Evolutionary conservation across 2,797 vertebrate species (phyloP), one percentile per base, ranked within the genome.

Genomic region (Amphiprion clarkii): DNA sequence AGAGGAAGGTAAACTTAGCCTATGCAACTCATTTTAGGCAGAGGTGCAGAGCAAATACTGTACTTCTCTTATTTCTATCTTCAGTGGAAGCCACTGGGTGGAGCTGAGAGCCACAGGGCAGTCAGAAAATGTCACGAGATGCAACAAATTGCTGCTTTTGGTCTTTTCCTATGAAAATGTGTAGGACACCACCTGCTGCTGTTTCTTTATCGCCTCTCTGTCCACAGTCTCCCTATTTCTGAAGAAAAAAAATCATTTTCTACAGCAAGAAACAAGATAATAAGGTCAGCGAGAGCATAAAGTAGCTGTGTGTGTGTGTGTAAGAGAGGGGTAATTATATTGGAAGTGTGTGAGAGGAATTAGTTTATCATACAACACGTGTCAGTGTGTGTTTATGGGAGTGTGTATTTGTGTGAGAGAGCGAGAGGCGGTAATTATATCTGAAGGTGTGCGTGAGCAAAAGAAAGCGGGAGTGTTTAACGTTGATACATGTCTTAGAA

Each of bases 301-400:
- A 36, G 39, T 48, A 42, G 19, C 42, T 60, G 53, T 46, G 13
- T 63, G 52, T 66, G 52, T 66, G 46, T 6, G 31, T 29, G 9
- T 7, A 17, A 44, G 16, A 23, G 27, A 58, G 33, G 17, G 42
- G 46, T 73, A 68, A 67, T 73, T 63, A 29, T 9, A 59, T 59
- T 51, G 25, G 55, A 56, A 48, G 31, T n/a, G 29, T 69, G 70
- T 54, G 66, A 68, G 46, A 73, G 53, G 63, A 76, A 69, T 69
- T 25, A 57, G 40, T 76, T 62, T 40, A 68, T 62, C 21, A 46
- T 6, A 2, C 23, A 19, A 16, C 48, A 4, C 2, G 13, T 55
- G 52, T 44, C 5, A 21, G 19, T 54, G 16, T 42, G 23, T 29
- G 71, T 40, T 2, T 33, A 10, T 27, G 33, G 2, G 39, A 17